Base-by-base conservation (phyloP, 1,140 invertebrate genomes). In the Micrasema longulum region DNA sequence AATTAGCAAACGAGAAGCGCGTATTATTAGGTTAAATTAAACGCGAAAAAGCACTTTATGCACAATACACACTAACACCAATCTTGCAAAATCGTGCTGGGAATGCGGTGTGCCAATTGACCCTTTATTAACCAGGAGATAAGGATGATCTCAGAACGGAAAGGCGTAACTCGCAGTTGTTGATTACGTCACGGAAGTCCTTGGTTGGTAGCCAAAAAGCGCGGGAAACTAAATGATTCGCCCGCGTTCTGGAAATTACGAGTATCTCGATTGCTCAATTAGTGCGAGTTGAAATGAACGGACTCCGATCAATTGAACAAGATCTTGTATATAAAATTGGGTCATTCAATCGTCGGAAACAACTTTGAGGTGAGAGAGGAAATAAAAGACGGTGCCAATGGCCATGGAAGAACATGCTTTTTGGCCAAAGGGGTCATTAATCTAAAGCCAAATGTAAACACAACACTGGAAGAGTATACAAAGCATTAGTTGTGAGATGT, bases 251-350 rank as follows among this genome's bases (percentile, higher is more conserved):
- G 12, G 26, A 55, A 36, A 36, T 36, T 43, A 52, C 12, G 16
- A 23, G 9, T 52, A 60, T 60, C 55, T 20, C 16, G 36, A 60
- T 60, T 60, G 36, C 55, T 22, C 36, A 60, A 60, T 60, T 60
- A 60, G 18, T 0, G 55, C 16, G 14, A 20, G 14, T 41, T 41
- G 36, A 60, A 43, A 11, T 11, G 36, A 41, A 60, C 14, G 38
- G 18, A n/a, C 16, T 60, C 16, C 7, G 55, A 12, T 41, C 18
- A 60, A 60, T 60, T 60, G 20, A 60, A 60, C 35, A 41, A 14
- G 36, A 60, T 60, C 35, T 41, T 12, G 26, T 10, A 35, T n/a
- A 26, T 26, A 53, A 31, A n/a, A 35, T 31, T 26, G 50, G 50
- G 23, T 22, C 50, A 26, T n/a, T 53, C 6, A 0, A 52, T 12